Percentiles rank a stretch among this genome's conserved stretches.
Conservation (phyloP, 2,113 vertebrate genomes). For the Mandrillus leucophaeus region DNA sequence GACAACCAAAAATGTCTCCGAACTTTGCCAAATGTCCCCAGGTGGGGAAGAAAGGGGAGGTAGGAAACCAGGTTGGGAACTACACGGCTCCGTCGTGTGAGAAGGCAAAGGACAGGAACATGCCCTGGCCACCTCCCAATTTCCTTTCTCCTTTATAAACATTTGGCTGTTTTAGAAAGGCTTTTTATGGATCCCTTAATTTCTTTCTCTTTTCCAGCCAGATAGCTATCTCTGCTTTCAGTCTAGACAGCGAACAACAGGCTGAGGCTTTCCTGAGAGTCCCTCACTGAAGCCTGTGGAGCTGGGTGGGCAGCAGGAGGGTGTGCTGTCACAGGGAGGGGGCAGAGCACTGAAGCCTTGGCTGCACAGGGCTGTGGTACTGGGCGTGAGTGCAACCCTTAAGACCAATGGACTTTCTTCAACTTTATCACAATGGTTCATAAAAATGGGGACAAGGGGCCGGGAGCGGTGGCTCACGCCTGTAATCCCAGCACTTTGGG, state of each 20-base stretch:
- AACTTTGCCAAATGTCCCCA: background rate
- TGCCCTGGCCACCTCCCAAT: too few relatives aligned
- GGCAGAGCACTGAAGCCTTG: background rate
- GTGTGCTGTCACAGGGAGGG: background rate
- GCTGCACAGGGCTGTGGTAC: too few relatives aligned
- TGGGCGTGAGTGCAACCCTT: background rate
- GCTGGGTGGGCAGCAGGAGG: background rate
- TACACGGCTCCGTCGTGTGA: background rate
- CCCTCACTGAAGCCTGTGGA: background rate
- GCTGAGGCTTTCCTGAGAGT: background rate
- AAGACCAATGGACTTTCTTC: background rate
- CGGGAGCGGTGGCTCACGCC: accelerated
- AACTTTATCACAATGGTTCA: background rate
- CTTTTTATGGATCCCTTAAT: background rate
- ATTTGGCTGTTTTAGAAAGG: background rate
- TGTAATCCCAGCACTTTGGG: too few relatives aligned
- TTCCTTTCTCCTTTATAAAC: background rate
- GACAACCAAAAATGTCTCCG: background rate
- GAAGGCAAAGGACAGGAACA: background rate
- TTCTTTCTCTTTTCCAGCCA: background rate
- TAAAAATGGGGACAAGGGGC: background rate
- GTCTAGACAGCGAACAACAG: background rate
- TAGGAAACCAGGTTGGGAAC: background rate
- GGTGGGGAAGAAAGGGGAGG: background rate
- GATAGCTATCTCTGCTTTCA: background rate